These are phyloP conservation scores for Pissodes strobi DNA, from an alignment of 1,140 invertebrate species.

Conservation along the genomic window DNA sequence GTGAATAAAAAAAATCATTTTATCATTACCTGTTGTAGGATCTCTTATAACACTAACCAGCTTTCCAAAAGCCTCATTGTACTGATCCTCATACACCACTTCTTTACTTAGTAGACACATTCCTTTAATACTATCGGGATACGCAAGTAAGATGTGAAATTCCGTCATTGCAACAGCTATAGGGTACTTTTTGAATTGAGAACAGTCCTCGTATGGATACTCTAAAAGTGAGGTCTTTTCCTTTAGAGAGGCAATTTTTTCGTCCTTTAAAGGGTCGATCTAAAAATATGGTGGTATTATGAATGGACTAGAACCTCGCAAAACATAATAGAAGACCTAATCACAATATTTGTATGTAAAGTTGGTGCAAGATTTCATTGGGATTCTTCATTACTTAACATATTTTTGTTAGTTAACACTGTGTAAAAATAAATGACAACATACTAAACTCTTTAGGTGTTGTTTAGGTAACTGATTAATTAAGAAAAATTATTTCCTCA, in stretches of 20 bases:
- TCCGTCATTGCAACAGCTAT: slow-evolving; percentile 84
- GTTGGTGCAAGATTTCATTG: no score
- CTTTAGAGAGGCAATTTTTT: slow-evolving; percentile 37
- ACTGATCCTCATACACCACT: slow-evolving; percentile 84
- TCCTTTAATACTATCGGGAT: slow-evolving; percentile 80
- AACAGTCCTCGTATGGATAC: slow-evolving; percentile 50
- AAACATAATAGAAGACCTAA: no score
- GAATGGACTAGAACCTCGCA: no score
- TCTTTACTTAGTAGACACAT: slow-evolving; percentile 86
- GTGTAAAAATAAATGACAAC: no score
- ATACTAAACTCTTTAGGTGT: no score
- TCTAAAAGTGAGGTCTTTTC: slow-evolving; percentile 36
- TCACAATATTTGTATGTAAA: no score
- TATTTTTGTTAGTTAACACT: no score
- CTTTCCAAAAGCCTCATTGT: slow-evolving; percentile 78
- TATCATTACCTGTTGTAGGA: slow-evolving; percentile 69
- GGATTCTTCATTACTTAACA: no score
- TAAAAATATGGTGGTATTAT: no score
- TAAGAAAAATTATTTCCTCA: no score
- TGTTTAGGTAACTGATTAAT: no score
- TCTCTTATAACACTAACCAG: slow-evolving; percentile 84
- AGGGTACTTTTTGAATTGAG: slow-evolving; percentile 60
- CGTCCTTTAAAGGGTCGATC: slow-evolving; percentile 26
- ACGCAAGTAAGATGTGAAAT: slow-evolving; percentile 87
- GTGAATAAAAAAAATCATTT: no score